phyloP scores from a whole-genome alignment of 2,888 invertebrate genomes.

The Phortica magna region DNA sequence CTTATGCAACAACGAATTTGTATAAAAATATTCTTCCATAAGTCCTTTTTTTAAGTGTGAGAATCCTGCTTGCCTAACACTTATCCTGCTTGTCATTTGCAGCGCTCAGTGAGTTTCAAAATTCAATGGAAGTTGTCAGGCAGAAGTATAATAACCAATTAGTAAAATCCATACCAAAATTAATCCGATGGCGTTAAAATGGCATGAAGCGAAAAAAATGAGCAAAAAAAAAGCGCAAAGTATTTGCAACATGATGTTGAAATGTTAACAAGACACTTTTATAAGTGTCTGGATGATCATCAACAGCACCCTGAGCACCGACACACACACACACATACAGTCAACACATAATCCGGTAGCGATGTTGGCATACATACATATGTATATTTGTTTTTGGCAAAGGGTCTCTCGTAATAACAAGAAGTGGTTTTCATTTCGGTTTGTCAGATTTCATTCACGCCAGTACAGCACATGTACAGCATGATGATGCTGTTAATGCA shows the following conservation, averaged over 20 bases:
- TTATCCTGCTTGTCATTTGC: conserved; percentile 65
- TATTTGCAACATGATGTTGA: conserved; percentile 71
- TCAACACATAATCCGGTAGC: conserved; percentile 67
- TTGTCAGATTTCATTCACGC: not conserved
- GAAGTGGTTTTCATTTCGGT: conserved; percentile 20
- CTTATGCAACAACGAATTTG: conserved; percentile 46
- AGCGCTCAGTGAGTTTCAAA: conserved; percentile 35
- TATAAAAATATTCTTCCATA: too few relatives aligned
- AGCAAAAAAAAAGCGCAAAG: conserved; percentile 59
- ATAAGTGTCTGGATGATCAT: conserved; percentile 54
- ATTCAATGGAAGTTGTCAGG: conserved; percentile 59
- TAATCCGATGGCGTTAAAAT: conserved; percentile 57
- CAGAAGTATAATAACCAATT: conserved; percentile 72
- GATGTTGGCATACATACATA: conserved; percentile 67
- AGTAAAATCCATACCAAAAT: conserved; percentile 61
- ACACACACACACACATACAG: conserved; percentile 6
- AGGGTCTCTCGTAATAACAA: conserved; percentile 23
- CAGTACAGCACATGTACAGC: not conserved
- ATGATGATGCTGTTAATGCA: conserved; percentile 24
- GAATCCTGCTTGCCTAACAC: conserved; percentile 9
- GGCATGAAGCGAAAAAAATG: conserved; percentile 68
- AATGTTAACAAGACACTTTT: conserved; percentile 71
- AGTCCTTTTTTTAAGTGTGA: too few relatives aligned
- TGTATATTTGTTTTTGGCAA: conserved; percentile 67
- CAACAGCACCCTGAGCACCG: conserved; percentile 12